A percentile compares a stretch with the other conserved stretches of the same genome.
These are phyloP conservation scores for Musca domestica DNA, from an alignment of 1,140 invertebrate genomes.

Conservation along the genomic window DNA sequence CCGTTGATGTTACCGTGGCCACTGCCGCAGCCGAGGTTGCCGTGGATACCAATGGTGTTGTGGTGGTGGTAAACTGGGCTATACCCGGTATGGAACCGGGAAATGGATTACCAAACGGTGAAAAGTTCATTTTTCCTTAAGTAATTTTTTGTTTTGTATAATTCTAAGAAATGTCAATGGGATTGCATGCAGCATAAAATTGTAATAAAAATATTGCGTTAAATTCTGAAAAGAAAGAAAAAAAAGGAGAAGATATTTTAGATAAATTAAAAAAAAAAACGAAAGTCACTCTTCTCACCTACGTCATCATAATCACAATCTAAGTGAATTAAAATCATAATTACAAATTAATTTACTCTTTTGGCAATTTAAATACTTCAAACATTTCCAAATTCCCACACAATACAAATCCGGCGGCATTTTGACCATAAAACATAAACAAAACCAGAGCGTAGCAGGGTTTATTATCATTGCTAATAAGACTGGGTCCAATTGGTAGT, in stretches of 20 bases:
- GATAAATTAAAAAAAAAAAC: not conserved
- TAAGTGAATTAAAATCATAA: no score
- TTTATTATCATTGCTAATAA: no score
- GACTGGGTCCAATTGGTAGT: no score
- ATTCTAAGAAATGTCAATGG: not conserved
- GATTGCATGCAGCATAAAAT: slow-evolving; percentile 1
- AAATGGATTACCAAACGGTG: slow-evolving; percentile 66
- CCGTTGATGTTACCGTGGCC: slow-evolving; percentile 31
- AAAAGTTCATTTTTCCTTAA: slow-evolving; percentile 64
- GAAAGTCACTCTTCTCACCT: no score
- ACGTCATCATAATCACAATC: no score
- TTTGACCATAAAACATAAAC: no score
- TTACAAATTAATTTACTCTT: no score
- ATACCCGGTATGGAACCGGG: slow-evolving; percentile 61
- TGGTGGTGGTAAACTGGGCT: slow-evolving; percentile 64
- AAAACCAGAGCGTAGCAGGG: no score
- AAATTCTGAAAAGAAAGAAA: slow-evolving; percentile 2
- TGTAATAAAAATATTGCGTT: slow-evolving; percentile 7
- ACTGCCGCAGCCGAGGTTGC: slow-evolving; percentile 38
- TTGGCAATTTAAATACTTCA: no score
- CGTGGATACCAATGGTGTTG: slow-evolving; percentile 46
- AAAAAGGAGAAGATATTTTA: not conserved
- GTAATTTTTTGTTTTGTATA: slow-evolving; percentile 2
- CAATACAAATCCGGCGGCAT: not conserved
- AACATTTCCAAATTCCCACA: not conserved